Conservation (phyloP, 2,888 invertebrate species). For the Allophyes oxyacanthae region DNA sequence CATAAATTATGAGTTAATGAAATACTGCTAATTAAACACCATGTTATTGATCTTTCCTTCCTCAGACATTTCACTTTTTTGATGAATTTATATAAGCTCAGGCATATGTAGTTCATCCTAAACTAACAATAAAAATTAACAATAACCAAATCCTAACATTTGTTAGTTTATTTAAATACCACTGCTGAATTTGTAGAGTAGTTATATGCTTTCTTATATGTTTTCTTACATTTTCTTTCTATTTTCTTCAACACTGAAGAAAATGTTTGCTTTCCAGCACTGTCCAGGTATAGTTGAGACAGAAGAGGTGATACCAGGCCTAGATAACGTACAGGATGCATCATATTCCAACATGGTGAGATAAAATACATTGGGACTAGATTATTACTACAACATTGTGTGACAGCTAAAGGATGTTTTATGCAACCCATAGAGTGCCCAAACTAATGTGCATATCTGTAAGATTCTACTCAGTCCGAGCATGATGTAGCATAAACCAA, state of each 20-base stretch:
- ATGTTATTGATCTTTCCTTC: too few relatives aligned
- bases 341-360: conserved; percentile 78
- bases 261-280: conserved; percentile 67
- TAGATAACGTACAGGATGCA: conserved; percentile 71
- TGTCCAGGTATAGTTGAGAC: conserved; percentile 64
- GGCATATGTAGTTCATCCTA: too few relatives aligned
- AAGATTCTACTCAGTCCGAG: too few relatives aligned
- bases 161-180: too few relatives aligned
- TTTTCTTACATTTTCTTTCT: conserved; percentile 42
- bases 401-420: background rate
- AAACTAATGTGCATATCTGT: too few relatives aligned
- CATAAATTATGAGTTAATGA: too few relatives aligned
- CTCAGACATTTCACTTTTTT: too few relatives aligned
- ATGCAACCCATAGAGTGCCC: background rate
- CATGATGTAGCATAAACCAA: too few relatives aligned
- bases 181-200: background rate
- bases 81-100: too few relatives aligned
- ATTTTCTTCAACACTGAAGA: conserved; percentile 48
- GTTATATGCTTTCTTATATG: conserved; percentile 16
- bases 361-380: background rate
- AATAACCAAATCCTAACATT: too few relatives aligned
- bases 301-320: conserved; percentile 76
- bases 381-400: background rate
- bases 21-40: too few relatives aligned
- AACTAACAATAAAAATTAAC: too few relatives aligned